These are phyloP conservation scores for Scrobipalpa costella DNA, from an alignment of 2,888 invertebrate species.

Conservation along the genomic window DNA sequence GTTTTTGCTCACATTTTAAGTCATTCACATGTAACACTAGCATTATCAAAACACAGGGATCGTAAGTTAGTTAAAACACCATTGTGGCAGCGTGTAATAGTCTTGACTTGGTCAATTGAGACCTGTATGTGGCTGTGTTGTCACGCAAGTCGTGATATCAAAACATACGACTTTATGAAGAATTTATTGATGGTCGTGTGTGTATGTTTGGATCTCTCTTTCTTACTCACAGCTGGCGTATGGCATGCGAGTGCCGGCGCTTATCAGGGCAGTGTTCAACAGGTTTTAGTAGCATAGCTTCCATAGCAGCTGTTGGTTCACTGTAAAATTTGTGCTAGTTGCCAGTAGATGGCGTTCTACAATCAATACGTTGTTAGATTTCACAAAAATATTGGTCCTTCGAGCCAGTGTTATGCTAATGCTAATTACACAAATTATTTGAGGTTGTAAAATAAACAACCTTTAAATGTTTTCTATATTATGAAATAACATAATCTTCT, in stretches of 20 bases:
- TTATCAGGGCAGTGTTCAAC: slow-evolving; percentile 15
- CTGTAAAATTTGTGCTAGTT: neutral
- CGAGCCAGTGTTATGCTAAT: neutral
- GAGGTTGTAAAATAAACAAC: neutral
- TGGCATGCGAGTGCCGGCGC: slow-evolving; percentile 39
- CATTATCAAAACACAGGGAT: slow-evolving; percentile 34
- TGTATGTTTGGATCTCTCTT: slow-evolving; percentile 51
- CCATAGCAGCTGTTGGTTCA: slow-evolving; percentile 26
- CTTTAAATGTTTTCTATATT: too few species aligned
- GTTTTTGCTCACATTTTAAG: slow-evolving; percentile 32
- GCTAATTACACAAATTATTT: neutral
- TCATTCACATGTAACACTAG: slow-evolving; percentile 29
- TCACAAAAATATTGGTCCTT: neutral
- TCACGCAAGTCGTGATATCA: slow-evolving; percentile 37
- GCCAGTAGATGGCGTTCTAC: slow-evolving; percentile 14
- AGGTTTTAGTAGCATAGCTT: slow-evolving; percentile 32
- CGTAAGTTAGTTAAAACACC: slow-evolving; percentile 38
- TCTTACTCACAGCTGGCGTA: slow-evolving; percentile 39
- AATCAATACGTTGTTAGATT: slow-evolving; percentile 4
- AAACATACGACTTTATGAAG: slow-evolving; percentile 35
- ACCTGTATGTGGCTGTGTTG: slow-evolving; percentile 35
- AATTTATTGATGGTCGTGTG: slow-evolving; percentile 31
- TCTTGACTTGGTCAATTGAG: slow-evolving; percentile 40
- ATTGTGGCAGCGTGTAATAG: slow-evolving; percentile 39
- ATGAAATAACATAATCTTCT: too few species aligned